Evolutionary conservation across 1,140 invertebrate species (phyloP), one percentile per base, ranked within the genome.

Genomic region (Rhyacophila brunnea): DNA sequence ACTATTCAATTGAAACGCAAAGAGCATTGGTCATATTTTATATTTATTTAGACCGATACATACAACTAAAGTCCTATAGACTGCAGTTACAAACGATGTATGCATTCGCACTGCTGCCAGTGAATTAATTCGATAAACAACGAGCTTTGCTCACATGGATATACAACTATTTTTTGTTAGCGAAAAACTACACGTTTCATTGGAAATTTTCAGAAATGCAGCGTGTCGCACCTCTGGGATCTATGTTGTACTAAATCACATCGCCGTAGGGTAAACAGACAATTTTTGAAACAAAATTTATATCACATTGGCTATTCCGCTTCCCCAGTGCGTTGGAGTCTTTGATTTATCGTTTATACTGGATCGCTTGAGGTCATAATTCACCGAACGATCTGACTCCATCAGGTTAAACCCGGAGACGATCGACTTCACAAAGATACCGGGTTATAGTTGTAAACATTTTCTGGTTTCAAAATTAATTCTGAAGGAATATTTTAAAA

Each of bases 101-200:
- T 9, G 23, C 9, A 5, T 28, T 28, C 9, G 38, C 38, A 15
- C 38, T n/a, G 15, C n/a, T 40, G 11, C 23, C 15, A 19, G 51
- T 44, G 32, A 45, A 54, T 45, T 54, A 54, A 54, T 54, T 54
- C 42, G 44, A 50, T 50, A 58, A 58, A 58, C 46, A 58, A 48
- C 44, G 17, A 17, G 17, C 40, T 34, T 6, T 40, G 10, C 19
- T 13, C 5, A 2, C 2, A 11, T 14, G 44, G 23, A 5, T 17
- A 14, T 28, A 15, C 10, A 45, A 38, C 34, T 58, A 50, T 58
- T 58, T 50, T 28, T 58, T 49, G 28, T 15, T 13, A 28, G 20
- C 14, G 11, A 19, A 28, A 40, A 54, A 44, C 56, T 42, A 44
- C 56, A 50, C 38, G 28, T 32, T 57, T 57, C 55, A 51, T 58